Evolutionary conservation across 2,888 invertebrate genomes (phyloP), one percentile per base, ranked within the genome.

Genomic region (Ophion costatus): DNA sequence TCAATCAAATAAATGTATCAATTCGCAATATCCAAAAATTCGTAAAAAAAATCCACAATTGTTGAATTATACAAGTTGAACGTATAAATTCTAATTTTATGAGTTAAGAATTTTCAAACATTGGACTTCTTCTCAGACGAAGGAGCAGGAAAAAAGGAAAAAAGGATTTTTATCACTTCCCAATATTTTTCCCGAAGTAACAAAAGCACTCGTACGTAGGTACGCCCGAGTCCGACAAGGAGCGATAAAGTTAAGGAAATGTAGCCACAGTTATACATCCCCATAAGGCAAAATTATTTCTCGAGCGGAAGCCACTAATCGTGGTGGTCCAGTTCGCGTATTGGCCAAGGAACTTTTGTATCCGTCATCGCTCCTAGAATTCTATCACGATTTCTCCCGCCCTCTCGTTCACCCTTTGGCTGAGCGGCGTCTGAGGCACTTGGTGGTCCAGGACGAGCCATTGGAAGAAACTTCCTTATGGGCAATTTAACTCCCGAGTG

Each of bases 401-500:
- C 9, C 24, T 9, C 22, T 1, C 51, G 10, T n/a, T 20, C n/a
- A 7, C 67, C 11, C 42, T 9, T n/a, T 20, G 33, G 17, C 42
- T 67, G 33, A 17, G 1, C 56, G 24, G 17, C 17, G 29, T 71
- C 57, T 71, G 38, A 33, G 56, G 17, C 74, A 51, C 51, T 69
- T 42, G 22, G 61, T 17, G 61, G 74, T 45, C 45, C 74, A 59
- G 57, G 33, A 73, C 59, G 71, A 73, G 57, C 71, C 33, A 73
- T 59, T 73, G 71, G 71, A 59, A 61, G 78, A 69, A 57, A 78
- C 78, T 70, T 70, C 69, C 78, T 78, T 70, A 70, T 70, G 78
- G 78, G 78, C 78, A 78, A 78, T 78, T 78, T 78, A 78, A 70
- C 78, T 78, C 51, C 29, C 10, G 22, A 78, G 63, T 78, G 78